Percentiles rank a stretch among this genome's conserved stretches.
phyloP scores from a whole-genome alignment of 35 echinoderm and acorn worm species.

The Lytechinus pictus region DNA sequence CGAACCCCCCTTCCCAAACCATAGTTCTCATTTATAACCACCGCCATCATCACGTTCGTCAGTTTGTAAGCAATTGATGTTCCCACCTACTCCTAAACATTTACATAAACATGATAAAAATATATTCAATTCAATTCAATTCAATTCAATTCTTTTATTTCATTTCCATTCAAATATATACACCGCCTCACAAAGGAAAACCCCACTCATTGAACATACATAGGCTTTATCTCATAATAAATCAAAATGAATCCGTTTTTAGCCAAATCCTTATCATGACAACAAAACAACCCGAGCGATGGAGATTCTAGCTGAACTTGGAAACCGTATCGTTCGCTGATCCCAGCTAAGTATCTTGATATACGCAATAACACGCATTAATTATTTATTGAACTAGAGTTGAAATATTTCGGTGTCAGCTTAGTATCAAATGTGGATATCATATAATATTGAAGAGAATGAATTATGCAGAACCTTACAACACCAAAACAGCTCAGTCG shows the following conservation, averaged over 20 bases:
- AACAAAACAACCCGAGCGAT: not conserved
- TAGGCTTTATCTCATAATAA: not conserved
- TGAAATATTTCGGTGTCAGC: not conserved
- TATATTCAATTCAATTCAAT: too few relatives aligned
- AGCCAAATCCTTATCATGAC: not conserved
- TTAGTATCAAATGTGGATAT: not conserved
- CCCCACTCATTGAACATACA: not conserved
- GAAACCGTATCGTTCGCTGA: not conserved
- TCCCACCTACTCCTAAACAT: too few relatives aligned
- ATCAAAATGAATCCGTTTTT: not conserved
- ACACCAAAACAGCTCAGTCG: too few relatives aligned
- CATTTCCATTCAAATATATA: too few relatives aligned
- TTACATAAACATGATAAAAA: too few relatives aligned
- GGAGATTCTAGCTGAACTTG: not conserved
- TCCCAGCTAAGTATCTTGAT: not conserved
- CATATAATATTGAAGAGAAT: not conserved
- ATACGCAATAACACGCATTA: not conserved
- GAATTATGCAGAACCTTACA: not conserved
- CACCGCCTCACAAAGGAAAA: not conserved
- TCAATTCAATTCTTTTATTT: too few relatives aligned
- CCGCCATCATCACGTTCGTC: too few relatives aligned
- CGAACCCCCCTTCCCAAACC: too few relatives aligned
- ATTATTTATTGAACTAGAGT: not conserved
- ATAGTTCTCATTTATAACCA: too few relatives aligned
- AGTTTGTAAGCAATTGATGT: too few relatives aligned